Evolutionary conservation across 1,140 invertebrate species (phyloP).

Genomic region (Samia ricini): DNA sequence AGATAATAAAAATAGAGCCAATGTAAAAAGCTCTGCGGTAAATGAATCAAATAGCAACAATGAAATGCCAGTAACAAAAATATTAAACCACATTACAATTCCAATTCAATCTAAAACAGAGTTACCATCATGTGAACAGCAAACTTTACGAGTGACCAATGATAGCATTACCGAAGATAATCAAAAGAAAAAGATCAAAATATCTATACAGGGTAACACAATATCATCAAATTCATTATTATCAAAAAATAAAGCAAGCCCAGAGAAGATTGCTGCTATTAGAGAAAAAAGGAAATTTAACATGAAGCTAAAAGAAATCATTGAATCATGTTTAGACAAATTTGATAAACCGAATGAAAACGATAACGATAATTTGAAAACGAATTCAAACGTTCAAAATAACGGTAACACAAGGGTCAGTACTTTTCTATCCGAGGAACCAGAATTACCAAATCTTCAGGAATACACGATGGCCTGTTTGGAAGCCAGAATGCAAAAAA

Average conservation of each 20-base stretch:
- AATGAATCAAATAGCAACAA: not conserved
- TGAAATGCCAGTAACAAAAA: not conserved
- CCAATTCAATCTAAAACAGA: not conserved
- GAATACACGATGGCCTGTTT: constrained; percentile 47
- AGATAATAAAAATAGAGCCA: constrained; percentile 14
- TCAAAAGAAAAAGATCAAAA: not conserved
- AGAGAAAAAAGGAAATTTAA: constrained; percentile 64
- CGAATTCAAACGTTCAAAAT: constrained; percentile 15
- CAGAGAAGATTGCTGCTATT: constrained; percentile 56
- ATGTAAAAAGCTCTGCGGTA: not conserved
- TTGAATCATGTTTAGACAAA: constrained; percentile 51
- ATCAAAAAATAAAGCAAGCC: constrained; percentile 11
- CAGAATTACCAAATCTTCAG: constrained; percentile 28
- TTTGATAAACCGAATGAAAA: constrained; percentile 22
- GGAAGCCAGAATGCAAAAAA: constrained; percentile 54
- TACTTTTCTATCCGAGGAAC: constrained; percentile 23
- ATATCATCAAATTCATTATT: not conserved
- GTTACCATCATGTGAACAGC: not conserved
- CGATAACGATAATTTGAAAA: constrained; percentile 2
- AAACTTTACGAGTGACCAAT: not conserved
- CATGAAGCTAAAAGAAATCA: constrained; percentile 59
- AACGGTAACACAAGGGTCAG: constrained; percentile 16
- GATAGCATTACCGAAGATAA: not conserved
- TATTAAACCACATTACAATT: not conserved
- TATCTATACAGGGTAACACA: not conserved